These are phyloP conservation scores for Chloroceryle aenea DNA, from an alignment of 2,113 vertebrate species.

Conservation along the genomic window DNA sequence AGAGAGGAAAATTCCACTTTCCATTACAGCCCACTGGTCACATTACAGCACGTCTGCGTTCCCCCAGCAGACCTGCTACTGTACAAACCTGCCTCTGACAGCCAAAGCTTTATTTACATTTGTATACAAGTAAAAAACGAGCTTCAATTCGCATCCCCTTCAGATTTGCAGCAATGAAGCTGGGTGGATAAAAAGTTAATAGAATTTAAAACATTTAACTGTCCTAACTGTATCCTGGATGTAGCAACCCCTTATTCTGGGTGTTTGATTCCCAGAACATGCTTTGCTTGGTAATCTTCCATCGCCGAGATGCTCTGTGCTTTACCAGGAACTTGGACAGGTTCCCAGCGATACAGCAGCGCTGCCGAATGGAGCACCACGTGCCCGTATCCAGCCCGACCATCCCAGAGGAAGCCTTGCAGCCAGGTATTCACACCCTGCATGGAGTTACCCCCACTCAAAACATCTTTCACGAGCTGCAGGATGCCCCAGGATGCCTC, in stretches of 20 bases:
- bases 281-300: background rate
- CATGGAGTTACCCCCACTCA: background rate
- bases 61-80: background rate
- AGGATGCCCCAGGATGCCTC: background rate
- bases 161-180: background rate
- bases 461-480: background rate
- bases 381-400: accelerated
- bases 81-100: slow-evolving; percentile 2
- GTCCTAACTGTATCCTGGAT: background rate
- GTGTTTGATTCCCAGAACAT: background rate
- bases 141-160: background rate
- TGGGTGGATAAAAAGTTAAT: background rate
- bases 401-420: background rate
- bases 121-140: background rate
- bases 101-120: background rate
- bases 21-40: slow-evolving; percentile 8
- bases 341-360: background rate
- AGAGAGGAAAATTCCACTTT: slow-evolving; percentile 60
- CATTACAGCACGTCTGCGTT: background rate
- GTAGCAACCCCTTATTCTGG: background rate
- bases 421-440: background rate
- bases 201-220: background rate
- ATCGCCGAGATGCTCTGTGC: background rate
- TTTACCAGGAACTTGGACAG: background rate
- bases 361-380: accelerated